Evolutionary conservation across 2,797 vertebrate species (phyloP).

Genomic region (Catharus ustulatus): DNA sequence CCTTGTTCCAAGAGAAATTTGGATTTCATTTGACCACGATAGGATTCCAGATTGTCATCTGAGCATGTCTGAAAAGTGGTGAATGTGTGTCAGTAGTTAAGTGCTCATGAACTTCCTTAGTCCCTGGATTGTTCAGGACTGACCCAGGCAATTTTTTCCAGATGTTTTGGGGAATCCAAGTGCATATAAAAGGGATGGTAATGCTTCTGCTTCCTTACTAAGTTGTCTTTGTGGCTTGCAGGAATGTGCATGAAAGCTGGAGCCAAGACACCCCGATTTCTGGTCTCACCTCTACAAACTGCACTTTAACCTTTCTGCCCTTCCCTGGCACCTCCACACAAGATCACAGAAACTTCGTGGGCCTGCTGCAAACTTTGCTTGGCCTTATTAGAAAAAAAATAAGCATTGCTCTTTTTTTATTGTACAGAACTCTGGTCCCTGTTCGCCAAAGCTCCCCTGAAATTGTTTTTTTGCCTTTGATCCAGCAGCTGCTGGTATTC

Average conservation of each 20-base stretch:
- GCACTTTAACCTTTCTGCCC: slow-evolving; percentile 69
- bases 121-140: slow-evolving; percentile 62
- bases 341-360: slow-evolving; percentile 38
- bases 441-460: slow-evolving; percentile 28
- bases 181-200: slow-evolving; percentile 47
- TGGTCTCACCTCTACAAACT: slow-evolving; percentile 61
- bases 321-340: slow-evolving; percentile 39
- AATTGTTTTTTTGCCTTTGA: slow-evolving; percentile 42
- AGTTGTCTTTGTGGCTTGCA: slow-evolving; percentile 64
- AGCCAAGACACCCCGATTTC: slow-evolving; percentile 43
- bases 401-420: slow-evolving; percentile 18
- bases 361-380: slow-evolving; percentile 30
- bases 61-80: slow-evolving; percentile 63
- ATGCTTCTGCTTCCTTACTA: slow-evolving; percentile 59
- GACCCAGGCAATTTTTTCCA: slow-evolving; percentile 68
- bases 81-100: slow-evolving; percentile 65
- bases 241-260: slow-evolving; percentile 63
- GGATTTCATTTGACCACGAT: slow-evolving; percentile 63
- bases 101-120: slow-evolving; percentile 65
- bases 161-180: slow-evolving; percentile 63
- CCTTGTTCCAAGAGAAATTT: slow-evolving; percentile 67
- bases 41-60: slow-evolving; percentile 67
- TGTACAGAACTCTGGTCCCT: not conserved
- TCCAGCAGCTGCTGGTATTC: slow-evolving; percentile 45
- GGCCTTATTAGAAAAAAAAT: slow-evolving; percentile 55